Evolutionary conservation across 2,888 invertebrate species (phyloP).

Genomic region (Orchesella flavescens): DNA sequence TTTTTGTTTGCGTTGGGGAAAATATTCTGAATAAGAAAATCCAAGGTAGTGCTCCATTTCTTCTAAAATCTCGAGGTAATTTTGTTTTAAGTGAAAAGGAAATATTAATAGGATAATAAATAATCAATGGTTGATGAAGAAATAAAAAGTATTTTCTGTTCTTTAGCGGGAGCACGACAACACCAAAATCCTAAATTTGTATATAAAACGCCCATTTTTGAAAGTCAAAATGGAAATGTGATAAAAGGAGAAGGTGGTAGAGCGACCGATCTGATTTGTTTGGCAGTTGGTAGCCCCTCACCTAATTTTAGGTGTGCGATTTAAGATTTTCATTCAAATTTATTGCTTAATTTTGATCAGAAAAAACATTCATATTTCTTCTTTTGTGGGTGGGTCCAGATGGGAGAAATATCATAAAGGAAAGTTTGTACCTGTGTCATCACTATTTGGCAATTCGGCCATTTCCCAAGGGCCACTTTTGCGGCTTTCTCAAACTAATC

Average conservation of each 20-base stretch:
- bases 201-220: neutral
- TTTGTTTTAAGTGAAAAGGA: no score
- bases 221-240: neutral
- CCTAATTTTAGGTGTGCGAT: conserved; percentile 66
- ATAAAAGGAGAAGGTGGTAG: neutral
- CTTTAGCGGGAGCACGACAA: neutral
- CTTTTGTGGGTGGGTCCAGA: conserved; percentile 33
- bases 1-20: conserved; percentile 67
- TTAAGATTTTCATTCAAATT: no score
- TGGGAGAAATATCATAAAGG: conserved; percentile 64
- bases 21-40: conserved; percentile 64
- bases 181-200: neutral
- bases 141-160: neutral
- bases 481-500: conserved; percentile 40
- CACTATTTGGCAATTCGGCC: conserved; percentile 3
- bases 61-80: conserved; percentile 61
- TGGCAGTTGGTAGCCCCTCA: conserved; percentile 63
- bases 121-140: no score
- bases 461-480: conserved; percentile 63
- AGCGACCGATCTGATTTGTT: conserved; percentile 58
- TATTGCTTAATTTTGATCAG: no score
- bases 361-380: no score
- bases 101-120: no score
- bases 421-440: conserved; percentile 52
- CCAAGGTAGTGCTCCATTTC: conserved; percentile 64